Evolutionary conservation across 2,888 invertebrate genomes (phyloP), one percentile per base, ranked within the genome.

Genomic region (Melieria picta): DNA sequence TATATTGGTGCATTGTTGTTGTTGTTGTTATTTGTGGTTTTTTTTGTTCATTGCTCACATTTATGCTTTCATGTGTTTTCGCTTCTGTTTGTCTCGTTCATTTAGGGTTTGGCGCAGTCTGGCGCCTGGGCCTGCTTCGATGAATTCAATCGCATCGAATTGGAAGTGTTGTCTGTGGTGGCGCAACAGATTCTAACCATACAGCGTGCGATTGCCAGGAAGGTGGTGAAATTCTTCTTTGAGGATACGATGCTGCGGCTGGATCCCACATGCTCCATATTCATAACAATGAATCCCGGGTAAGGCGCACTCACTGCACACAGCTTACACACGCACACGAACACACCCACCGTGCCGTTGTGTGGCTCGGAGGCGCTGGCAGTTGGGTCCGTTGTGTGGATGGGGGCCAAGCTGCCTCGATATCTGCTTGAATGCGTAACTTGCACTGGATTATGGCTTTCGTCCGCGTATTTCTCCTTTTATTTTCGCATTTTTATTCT

Each of bases 91-190:
- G 46, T 60, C 58, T 55, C 30, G 30, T 56, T 9, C 43, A 75
- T 76, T 11, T 82, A 93, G 91, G 97, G 97, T 65, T 87, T 97
- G 75, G 95, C 94, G 0, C 95, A 95, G 83, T 93, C 96, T 10
- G 97, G 97, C 16, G 94, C 96, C 0, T 97, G 96, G 96, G 93
- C 96, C 7, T 97, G 97, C 85, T 96, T 97, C 88, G 96, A 97
- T 85, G 97, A 97, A 88, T 97, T 98, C 89, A 96, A 97, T 88
- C 91, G 97, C 76, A 96, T 97, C 78, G 96, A 96, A 83, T 88
- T 96, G 82, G 96, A 97, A 85, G 96, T 97, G 71, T 87, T 98
- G 71, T 97, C 97, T 4, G 96, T 97, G 72, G 94, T 97, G 47
- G 96, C 96, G 42, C 97, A 97, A 88, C 97, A 97, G 89, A 96